Evolutionary conservation across 2,797 vertebrate species (phyloP).

Genomic region (Tympanoctomys barrerae): DNA sequence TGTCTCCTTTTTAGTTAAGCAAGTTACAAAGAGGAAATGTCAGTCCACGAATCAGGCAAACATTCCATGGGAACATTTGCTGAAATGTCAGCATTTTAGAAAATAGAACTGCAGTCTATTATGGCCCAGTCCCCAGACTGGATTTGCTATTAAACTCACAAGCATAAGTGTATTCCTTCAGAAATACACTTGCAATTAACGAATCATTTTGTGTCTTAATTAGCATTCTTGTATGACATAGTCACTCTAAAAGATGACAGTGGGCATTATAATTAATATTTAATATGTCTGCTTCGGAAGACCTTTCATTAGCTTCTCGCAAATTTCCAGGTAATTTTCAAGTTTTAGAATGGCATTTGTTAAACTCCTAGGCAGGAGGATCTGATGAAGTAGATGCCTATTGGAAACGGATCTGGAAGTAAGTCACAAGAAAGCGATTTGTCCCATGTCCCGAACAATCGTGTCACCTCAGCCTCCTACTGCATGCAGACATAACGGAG

Average conservation of each 20-base stretch:
- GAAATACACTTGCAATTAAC: constrained; percentile 82
- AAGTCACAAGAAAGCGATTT: constrained; percentile 35
- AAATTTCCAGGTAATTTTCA: constrained; percentile 77
- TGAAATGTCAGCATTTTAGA: constrained; percentile 88
- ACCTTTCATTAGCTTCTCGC: constrained; percentile 60
- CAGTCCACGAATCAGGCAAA: constrained; percentile 87
- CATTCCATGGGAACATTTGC: constrained; percentile 87
- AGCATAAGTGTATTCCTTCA: constrained; percentile 85
- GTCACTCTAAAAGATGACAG: constrained; percentile 87
- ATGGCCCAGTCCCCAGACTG: constrained; percentile 89
- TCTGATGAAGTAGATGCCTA: background rate
- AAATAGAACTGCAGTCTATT: constrained; percentile 85
- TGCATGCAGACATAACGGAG: constrained; percentile 31
- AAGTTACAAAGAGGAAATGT: constrained; percentile 89
- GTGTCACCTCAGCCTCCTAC: constrained; percentile 10
- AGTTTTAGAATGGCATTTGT: constrained; percentile 58
- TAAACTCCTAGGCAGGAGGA: background rate
- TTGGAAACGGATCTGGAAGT: constrained; percentile 61
- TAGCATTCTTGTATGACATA: constrained; percentile 90
- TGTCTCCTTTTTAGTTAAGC: constrained; percentile 86
- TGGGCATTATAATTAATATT: constrained; percentile 91
- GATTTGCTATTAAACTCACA: constrained; percentile 86
- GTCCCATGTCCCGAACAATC: constrained; percentile 43
- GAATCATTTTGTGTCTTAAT: constrained; percentile 89
- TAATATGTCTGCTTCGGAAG: constrained; percentile 73